Conservation (phyloP, 2,888 invertebrate genomes). For the Philereme vetulata region DNA sequence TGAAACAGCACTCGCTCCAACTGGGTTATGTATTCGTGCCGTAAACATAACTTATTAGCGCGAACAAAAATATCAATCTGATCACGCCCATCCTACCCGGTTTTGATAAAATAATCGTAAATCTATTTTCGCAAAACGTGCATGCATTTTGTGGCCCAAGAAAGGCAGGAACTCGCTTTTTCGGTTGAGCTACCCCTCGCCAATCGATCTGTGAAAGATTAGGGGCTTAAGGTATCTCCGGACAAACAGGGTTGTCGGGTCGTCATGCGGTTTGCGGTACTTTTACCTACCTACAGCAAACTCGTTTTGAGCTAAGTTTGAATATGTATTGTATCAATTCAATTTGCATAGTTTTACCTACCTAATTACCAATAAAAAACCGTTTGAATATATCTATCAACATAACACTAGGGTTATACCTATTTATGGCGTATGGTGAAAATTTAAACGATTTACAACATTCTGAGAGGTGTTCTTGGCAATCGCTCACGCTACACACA, state of each 20-base stretch:
- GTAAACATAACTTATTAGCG: slow-evolving; percentile 66
- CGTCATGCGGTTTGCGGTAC: slow-evolving; percentile 13
- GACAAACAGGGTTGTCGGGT: slow-evolving; percentile 9
- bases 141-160: slow-evolving; percentile 33
- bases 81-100: slow-evolving; percentile 36
- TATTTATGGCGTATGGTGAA: neutral
- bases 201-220: slow-evolving; percentile 24
- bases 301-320: slow-evolving; percentile 1
- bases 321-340: neutral
- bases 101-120: slow-evolving; percentile 68
- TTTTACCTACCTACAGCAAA: slow-evolving; percentile 2
- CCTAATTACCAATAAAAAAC: slow-evolving; percentile 15
- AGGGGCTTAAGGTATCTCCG: slow-evolving; percentile 8
- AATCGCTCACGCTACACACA: slow-evolving; percentile 4
- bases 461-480: slow-evolving; percentile 13
- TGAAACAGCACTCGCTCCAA: slow-evolving; percentile 70
- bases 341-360: slow-evolving; percentile 28
- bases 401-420: neutral
- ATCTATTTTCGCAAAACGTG: slow-evolving; percentile 54
- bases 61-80: slow-evolving; percentile 46
- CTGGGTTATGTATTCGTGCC: slow-evolving; percentile 72
- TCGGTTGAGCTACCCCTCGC: slow-evolving; percentile 18
- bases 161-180: slow-evolving; percentile 8
- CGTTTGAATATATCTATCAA: slow-evolving; percentile 22
- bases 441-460: slow-evolving; percentile 1